phyloP scores from a whole-genome alignment of 30 jellyfish, hydroid and myxozoan species.

The Clytia hemisphaerica region DNA sequence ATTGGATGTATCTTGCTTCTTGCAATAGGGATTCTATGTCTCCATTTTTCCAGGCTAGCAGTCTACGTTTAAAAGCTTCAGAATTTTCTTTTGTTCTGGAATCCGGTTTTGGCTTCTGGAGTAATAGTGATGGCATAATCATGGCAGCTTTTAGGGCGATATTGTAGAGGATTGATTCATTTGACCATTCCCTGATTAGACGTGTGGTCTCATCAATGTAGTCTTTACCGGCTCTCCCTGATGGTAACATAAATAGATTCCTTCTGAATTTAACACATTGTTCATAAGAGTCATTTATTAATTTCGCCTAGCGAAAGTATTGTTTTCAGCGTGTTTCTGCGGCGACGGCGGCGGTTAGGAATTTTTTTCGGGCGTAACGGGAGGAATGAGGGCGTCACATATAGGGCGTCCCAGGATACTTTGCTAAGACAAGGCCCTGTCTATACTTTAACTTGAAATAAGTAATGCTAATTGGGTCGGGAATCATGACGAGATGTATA shows the following conservation, averaged over 20 bases:
- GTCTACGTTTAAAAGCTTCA: constrained; percentile 19
- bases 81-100: constrained; percentile 11
- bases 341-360: too few species aligned
- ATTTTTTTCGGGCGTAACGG: too few species aligned
- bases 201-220: constrained; percentile 5
- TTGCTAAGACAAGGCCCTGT: too few species aligned
- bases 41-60: constrained; percentile 13
- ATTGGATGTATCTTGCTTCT: constrained; percentile 9
- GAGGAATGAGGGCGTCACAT: too few species aligned
- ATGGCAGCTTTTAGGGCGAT: constrained; percentile 9
- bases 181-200: not conserved
- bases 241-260: constrained; percentile 3
- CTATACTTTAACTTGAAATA: too few species aligned
- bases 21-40: constrained; percentile 1
- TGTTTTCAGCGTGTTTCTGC: too few species aligned
- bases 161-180: too few species aligned
- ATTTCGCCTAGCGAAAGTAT: too few species aligned
- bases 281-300: not conserved
- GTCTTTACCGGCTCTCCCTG: not conserved
- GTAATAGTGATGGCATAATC: constrained; percentile 10
- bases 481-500: too few species aligned
- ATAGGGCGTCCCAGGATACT: too few species aligned
- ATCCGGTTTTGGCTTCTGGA: constrained; percentile 5
- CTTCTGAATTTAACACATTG: not conserved
- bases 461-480: too few species aligned